Evolutionary conservation across 2,888 invertebrate genomes (phyloP).

Genomic region (Lycophotia porphyrea): DNA sequence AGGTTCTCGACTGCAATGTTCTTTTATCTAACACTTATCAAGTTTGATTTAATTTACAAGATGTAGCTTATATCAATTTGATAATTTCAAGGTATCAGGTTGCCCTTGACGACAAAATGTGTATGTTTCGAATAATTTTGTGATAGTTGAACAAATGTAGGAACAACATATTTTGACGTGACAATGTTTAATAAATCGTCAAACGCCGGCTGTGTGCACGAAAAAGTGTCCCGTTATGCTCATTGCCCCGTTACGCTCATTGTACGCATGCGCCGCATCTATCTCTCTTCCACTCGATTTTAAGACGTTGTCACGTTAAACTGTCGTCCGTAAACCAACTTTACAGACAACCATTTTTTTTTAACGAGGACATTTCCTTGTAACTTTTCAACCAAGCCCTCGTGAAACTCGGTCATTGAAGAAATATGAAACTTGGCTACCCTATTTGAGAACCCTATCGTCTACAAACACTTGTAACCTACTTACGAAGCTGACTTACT

Average conservation of each 20-base stretch:
- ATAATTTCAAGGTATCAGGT: not conserved
- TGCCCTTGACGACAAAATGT: constrained; percentile 19
- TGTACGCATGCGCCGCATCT: no score
- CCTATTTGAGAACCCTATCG: constrained; percentile 51
- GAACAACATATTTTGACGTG: not conserved
- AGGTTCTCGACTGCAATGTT: not conserved
- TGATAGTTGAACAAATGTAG: not conserved
- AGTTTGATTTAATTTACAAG: constrained; percentile 3
- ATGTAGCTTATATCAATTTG: constrained; percentile 13
- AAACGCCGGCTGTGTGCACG: no score
- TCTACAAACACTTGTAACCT: constrained; percentile 56
- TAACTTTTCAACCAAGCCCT: not conserved
- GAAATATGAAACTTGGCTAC: constrained; percentile 47
- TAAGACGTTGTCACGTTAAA: no score
- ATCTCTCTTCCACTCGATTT: no score
- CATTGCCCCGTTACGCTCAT: no score
- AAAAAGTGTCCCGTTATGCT: no score
- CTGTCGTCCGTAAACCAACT: no score
- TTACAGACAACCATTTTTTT: no score
- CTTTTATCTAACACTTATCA: not conserved
- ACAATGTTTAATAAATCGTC: no score
- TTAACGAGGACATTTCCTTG: not conserved
- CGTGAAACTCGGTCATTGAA: constrained; percentile 14
- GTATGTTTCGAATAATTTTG: not conserved
- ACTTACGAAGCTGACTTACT: constrained; percentile 49